Base-by-base conservation (phyloP, 1,140 invertebrate species). In the Drosophila kikkawai region DNA sequence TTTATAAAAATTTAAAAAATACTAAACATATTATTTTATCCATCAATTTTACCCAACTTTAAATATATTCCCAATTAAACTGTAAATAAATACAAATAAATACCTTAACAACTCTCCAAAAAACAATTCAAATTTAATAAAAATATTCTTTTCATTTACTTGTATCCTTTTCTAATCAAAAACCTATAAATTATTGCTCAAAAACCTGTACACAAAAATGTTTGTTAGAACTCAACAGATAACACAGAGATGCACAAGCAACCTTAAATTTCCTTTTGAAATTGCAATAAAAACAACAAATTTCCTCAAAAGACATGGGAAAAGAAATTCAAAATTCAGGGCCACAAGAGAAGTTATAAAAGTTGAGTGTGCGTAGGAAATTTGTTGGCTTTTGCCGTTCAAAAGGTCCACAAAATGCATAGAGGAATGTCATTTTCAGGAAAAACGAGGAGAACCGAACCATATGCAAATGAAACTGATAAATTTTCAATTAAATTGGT, bases 381-480 rank as follows among this genome's bases (percentile, higher is more conserved):
- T 34, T 32, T 47, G 42, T 41, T 58, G 29, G 26, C 29, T 50
- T 48, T 50, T 50, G 69, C 37, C 55, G 50, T 36, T 50, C 44
- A 59, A 70, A 70, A 32, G 67, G 67, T 69, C 44, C 60, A 66
- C 60, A 71, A 51, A 42, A 48, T 69, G 50, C 34, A 57, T 44
- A 32, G n/a, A 26, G 51, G 37, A 56, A 58, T 75, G 53, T 22
- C 60, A 51, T 50, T 71, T 71, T 48, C 36, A 39, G 66, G 22
- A 37, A 36, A 36, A 26, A 50, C 51, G 5, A 22, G 32, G 9
- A 39, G 34, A 32, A 12, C 45, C 60, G 7, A 32, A 57, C n/a
- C 65, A 58, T 74, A 87, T 90, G 84, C 85, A 88, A 88, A 88
- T 90, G 80, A 78, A 90, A 84, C 84, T 81, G 84, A 90, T 88